Percentiles rank a stretch among this genome's conserved stretches.
Evolutionary conservation across 2,113 vertebrate species (phyloP).

Genomic region (Brachyhypopomus occidentalis): DNA sequence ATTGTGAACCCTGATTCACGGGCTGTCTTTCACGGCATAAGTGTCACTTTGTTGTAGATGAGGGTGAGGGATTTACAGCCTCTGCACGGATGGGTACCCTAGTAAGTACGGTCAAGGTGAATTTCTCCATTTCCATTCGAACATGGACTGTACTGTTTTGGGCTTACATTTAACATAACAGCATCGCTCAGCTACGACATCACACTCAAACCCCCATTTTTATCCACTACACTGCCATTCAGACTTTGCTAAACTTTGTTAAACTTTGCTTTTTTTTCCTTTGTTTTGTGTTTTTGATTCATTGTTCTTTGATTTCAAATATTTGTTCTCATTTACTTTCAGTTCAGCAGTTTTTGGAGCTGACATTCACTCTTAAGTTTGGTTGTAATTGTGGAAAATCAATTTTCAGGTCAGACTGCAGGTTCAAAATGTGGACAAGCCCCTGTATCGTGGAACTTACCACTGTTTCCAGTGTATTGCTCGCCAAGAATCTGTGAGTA

Average conservation of each 20-base stretch:
- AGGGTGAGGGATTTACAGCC: slow-evolving; percentile 84
- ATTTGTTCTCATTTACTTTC: slow-evolving; percentile 5
- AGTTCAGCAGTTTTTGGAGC: slow-evolving; percentile 16
- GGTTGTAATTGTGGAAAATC: slow-evolving; percentile 23
- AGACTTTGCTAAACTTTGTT: too few relatives aligned
- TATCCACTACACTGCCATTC: slow-evolving; percentile 43
- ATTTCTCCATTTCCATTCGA: slow-evolving; percentile 80
- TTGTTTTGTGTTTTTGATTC: slow-evolving; percentile 9
- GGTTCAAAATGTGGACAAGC: slow-evolving; percentile 81
- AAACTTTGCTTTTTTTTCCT: slow-evolving; percentile 14
- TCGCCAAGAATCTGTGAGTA: slow-evolving; percentile 85
- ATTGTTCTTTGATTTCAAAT: slow-evolving; percentile 19
- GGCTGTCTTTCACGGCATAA: slow-evolving; percentile 89
- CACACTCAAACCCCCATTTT: slow-evolving; percentile 58
- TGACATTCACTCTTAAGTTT: background rate
- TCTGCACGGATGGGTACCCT: slow-evolving; percentile 87
- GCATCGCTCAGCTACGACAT: slow-evolving; percentile 47
- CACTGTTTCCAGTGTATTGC: slow-evolving; percentile 86
- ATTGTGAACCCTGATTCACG: slow-evolving; percentile 80
- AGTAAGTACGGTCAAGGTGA: slow-evolving; percentile 92
- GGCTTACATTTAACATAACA: slow-evolving; percentile 48
- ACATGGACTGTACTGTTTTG: slow-evolving; percentile 73
- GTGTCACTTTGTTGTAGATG: slow-evolving; percentile 95
- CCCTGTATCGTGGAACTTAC: slow-evolving; percentile 81
- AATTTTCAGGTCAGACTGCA: slow-evolving; percentile 82